Evolutionary conservation across 30 jellyfish, hydroid and myxozoan genomes (phyloP), one percentile per base, ranked within the genome.

Genomic region (Nemopilema nomurai): DNA sequence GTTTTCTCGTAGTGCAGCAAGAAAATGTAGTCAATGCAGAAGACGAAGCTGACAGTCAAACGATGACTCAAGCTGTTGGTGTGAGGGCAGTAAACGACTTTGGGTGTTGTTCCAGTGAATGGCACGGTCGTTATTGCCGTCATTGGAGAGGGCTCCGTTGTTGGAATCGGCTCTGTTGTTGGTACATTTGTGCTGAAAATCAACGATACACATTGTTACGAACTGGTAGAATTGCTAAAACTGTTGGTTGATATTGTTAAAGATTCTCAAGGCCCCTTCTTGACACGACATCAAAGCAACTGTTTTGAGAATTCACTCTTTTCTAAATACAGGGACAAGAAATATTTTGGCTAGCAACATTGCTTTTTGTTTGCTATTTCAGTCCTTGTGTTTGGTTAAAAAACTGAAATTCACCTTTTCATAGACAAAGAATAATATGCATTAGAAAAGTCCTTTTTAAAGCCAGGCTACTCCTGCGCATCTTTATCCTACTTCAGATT

Each of bases 31-130:
- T 83, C 85, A 27, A 25, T 71, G 73, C 85, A 72, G 28, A 83
- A 78, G 26, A 83, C 79, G 28, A 83, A 83, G 68, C 91, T 83
- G 72, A 83, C 62, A 4, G 85, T 50, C 64, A 83, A 64, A 30
- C 49, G 80, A 53, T 83, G 80, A 49, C 53, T 33, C 20, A 57
- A 16, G 41, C 22, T n/a, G 31, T 74, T 52, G 29, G 86, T 41
- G 24, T 22, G 28, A 16, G 82, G 84, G 51, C 91, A 83, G 65
- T 83, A 83, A 24, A 63, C 32, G 70, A 84, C 57, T 23, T 62
- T 50, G 18, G 51, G 25, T 16, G 81, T 66, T 64, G 89, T 80
- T 28, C 62, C 53, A 8, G 70, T 0, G 33, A 0, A 22, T 31
- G 90, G 90, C 31, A 21, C 76, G 17, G 31, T 20, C 13, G 90